A percentile compares a stretch with the other conserved stretches of the same genome.
phyloP scores from a whole-genome alignment of 2,888 invertebrate genomes.

The Drosophila recens region DNA sequence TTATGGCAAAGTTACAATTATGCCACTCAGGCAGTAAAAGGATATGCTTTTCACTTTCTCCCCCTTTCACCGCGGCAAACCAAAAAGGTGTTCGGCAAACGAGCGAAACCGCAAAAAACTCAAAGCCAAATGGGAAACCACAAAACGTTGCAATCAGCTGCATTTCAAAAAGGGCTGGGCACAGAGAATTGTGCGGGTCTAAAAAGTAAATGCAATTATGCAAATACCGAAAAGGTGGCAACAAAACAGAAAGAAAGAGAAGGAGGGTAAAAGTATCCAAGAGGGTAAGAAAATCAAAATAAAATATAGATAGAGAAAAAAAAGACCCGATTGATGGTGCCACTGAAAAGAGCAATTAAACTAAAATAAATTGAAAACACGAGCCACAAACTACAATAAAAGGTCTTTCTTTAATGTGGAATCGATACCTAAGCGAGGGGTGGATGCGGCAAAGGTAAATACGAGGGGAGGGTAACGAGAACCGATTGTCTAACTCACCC shows the following conservation, averaged over 20 bases:
- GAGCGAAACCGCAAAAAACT: slow-evolving; percentile 68
- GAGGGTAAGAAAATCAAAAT: slow-evolving; percentile 36
- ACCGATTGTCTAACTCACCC: slow-evolving; percentile 12
- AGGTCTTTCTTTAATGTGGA: slow-evolving; percentile 59
- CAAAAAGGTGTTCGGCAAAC: slow-evolving; percentile 49
- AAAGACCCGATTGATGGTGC: slow-evolving; percentile 26
- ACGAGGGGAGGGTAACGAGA: slow-evolving; percentile 31
- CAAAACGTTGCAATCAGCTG: slow-evolving; percentile 70
- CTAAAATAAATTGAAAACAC: slow-evolving; percentile 65
- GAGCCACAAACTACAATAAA: slow-evolving; percentile 47
- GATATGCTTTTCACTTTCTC: slow-evolving; percentile 56
- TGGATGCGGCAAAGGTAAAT: neutral
- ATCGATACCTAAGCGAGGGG: slow-evolving; percentile 57
- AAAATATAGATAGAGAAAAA: neutral
- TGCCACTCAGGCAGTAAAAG: slow-evolving; percentile 57
- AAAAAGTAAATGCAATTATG: slow-evolving; percentile 68
- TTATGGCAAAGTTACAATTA: slow-evolving; percentile 37
- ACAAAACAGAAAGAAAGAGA: slow-evolving; percentile 11
- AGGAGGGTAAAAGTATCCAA: neutral
- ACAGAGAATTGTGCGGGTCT: slow-evolving; percentile 21
- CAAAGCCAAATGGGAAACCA: slow-evolving; percentile 64
- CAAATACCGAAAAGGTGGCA: slow-evolving; percentile 56
- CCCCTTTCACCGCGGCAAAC: slow-evolving; percentile 23
- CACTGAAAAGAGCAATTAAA: slow-evolving; percentile 55
- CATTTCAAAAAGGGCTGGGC: slow-evolving; percentile 41